A percentile compares a stretch with the other conserved stretches of the same genome.
Evolutionary conservation across 2,113 vertebrate species (phyloP).

Genomic region (Rhinogobius similis): DNA sequence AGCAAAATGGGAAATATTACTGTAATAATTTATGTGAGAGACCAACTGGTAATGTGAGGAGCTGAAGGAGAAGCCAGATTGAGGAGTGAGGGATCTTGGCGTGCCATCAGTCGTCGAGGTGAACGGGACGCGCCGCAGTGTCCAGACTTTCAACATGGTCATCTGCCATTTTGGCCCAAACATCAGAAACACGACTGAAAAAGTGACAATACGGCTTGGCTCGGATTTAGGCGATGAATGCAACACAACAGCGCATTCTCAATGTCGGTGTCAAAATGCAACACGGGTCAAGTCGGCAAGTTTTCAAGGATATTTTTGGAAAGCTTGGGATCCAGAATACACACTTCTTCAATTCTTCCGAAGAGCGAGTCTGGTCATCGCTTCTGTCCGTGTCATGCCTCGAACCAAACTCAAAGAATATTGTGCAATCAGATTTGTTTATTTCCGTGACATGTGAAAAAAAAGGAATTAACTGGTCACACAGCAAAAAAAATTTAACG

Average conservation of each 20-base stretch:
- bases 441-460: too few relatives aligned
- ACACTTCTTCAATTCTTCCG: too few relatives aligned
- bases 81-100: slow-evolving; percentile 23
- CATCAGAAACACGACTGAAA: slow-evolving; percentile 41
- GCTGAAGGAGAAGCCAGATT: slow-evolving; percentile 54
- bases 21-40: slow-evolving; percentile 65
- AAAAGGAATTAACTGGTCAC: too few relatives aligned
- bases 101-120: slow-evolving; percentile 59
- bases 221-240: slow-evolving; percentile 42
- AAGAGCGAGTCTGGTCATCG: too few relatives aligned
- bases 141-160: slow-evolving; percentile 51
- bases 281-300: slow-evolving; percentile 26
- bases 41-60: slow-evolving; percentile 63
- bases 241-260: slow-evolving; percentile 25
- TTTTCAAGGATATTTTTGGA: not conserved
- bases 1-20: slow-evolving; percentile 64
- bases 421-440: too few relatives aligned
- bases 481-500: too few relatives aligned
- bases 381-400: too few relatives aligned
- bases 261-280: slow-evolving; percentile 22
- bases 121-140: slow-evolving; percentile 45
- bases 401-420: too few relatives aligned
- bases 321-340: too few relatives aligned
- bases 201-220: slow-evolving; percentile 40
- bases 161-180: slow-evolving; percentile 60